phyloP scores from a whole-genome alignment of 53 echinoderm and acorn worm species.

The Glandiceps talaboti region DNA sequence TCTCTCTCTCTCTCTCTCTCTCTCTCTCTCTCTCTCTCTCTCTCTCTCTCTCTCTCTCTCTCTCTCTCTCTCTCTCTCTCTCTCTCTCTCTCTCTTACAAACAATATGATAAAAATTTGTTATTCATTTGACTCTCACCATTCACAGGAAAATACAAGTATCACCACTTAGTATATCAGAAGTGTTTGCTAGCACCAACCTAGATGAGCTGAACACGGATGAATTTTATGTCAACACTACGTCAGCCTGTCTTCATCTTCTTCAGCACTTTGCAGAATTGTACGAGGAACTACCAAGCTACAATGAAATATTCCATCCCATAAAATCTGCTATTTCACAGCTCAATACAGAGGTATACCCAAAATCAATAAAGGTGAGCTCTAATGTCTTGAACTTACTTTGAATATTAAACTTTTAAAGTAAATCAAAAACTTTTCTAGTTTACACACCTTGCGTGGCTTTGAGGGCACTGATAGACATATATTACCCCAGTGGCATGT shows the following conservation, averaged over 20 bases:
- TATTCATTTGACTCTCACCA: background rate
- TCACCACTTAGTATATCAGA: slow-evolving; percentile 6
- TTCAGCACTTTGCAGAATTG: slow-evolving; percentile 44
- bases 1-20: too few relatives aligned
- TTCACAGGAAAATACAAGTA: slow-evolving; percentile 17
- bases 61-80: too few relatives aligned
- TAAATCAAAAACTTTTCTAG: too few relatives aligned
- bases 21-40: too few relatives aligned
- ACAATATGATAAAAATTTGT: too few relatives aligned
- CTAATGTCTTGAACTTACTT: too few relatives aligned
- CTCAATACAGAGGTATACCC: slow-evolving; percentile 38
- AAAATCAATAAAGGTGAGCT: slow-evolving; percentile 51
- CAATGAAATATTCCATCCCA: slow-evolving; percentile 52
- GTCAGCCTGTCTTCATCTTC: slow-evolving; percentile 35
- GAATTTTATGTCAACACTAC: slow-evolving; percentile 51
- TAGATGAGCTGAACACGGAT: slow-evolving; percentile 41
- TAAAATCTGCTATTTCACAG: slow-evolving; percentile 19
- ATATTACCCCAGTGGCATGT: too few relatives aligned
- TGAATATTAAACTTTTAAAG: too few relatives aligned
- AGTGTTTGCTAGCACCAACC: background rate
- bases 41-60: too few relatives aligned
- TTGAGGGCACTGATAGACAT: too few relatives aligned
- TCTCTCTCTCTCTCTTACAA: too few relatives aligned
- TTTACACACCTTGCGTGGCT: too few relatives aligned
- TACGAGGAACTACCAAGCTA: slow-evolving; percentile 48